phyloP scores from a whole-genome alignment of 1,140 invertebrate species.

The Lepidostoma basale region DNA sequence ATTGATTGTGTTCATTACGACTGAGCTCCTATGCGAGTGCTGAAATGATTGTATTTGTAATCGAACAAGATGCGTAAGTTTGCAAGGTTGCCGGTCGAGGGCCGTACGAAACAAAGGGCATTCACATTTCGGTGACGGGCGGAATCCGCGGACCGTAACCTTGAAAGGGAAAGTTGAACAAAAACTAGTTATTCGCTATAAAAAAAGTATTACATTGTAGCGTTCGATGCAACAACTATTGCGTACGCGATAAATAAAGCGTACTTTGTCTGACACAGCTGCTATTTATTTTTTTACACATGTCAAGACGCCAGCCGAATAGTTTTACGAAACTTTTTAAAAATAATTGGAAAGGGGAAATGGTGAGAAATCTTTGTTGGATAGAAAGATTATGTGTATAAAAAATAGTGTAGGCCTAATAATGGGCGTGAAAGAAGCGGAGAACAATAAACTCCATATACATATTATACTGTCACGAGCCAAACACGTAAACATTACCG shows the following conservation, averaged over 20 bases:
- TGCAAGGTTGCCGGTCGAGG: no score
- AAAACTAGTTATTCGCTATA: conserved; percentile 7
- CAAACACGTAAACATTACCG: conserved; percentile 40
- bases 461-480: conserved; percentile 23
- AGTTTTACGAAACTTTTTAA: no score
- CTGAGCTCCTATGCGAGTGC: no score
- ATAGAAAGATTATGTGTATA: no score
- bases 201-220: background rate
- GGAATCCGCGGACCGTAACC: background rate
- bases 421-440: conserved; percentile 22
- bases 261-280: conserved; percentile 20
- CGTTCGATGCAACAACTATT: background rate
- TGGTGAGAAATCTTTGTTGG: no score
- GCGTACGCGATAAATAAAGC: background rate
- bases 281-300: background rate
- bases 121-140: background rate
- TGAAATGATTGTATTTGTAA: no score
- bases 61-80: no score
- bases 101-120: background rate
- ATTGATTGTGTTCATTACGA: no score
- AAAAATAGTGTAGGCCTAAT: background rate
- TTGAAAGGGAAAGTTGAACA: background rate
- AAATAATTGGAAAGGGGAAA: no score
- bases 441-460: conserved; percentile 30
- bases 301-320: no score